A percentile compares a stretch with the other conserved stretches of the same genome.
Evolutionary conservation across 2,113 vertebrate genomes (phyloP).

Genomic region (Caranx ignobilis): DNA sequence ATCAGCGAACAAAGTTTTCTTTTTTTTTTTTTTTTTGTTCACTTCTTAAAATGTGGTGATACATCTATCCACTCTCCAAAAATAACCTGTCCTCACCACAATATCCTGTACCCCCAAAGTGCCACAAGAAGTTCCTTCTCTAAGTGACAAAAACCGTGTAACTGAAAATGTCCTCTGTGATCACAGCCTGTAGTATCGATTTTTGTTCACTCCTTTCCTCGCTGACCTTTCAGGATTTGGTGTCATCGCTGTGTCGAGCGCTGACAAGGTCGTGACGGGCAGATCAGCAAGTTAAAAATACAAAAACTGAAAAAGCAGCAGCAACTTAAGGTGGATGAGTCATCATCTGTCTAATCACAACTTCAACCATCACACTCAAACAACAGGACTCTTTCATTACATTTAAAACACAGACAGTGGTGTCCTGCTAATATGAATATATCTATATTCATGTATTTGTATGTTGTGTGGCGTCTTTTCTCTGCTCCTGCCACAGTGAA

Average conservation of each 20-base stretch:
- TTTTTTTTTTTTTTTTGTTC: not conserved
- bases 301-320: slow-evolving; percentile 13
- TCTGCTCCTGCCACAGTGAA: not conserved
- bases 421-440: no score
- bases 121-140: slow-evolving; percentile 30
- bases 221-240: slow-evolving; percentile 55
- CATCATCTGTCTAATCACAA: not conserved
- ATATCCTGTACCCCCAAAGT: not conserved
- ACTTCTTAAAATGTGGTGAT: not conserved
- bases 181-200: slow-evolving; percentile 47
- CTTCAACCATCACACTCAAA: slow-evolving; percentile 2
- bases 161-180: slow-evolving; percentile 48
- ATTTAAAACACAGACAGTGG: not conserved
- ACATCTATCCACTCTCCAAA: not conserved
- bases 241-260: slow-evolving; percentile 41
- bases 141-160: slow-evolving; percentile 44
- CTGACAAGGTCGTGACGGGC: slow-evolving; percentile 42
- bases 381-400: not conserved
- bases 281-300: slow-evolving; percentile 51
- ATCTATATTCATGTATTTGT: not conserved
- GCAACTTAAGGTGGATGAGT: not conserved
- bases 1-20: not conserved
- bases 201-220: slow-evolving; percentile 60
- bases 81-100: not conserved
- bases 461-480: not conserved